Percentiles rank a stretch among this genome's conserved stretches.
These are phyloP conservation scores for Zaprionus tsacasi DNA, from an alignment of 1,140 invertebrate genomes.

Conservation along the genomic window DNA sequence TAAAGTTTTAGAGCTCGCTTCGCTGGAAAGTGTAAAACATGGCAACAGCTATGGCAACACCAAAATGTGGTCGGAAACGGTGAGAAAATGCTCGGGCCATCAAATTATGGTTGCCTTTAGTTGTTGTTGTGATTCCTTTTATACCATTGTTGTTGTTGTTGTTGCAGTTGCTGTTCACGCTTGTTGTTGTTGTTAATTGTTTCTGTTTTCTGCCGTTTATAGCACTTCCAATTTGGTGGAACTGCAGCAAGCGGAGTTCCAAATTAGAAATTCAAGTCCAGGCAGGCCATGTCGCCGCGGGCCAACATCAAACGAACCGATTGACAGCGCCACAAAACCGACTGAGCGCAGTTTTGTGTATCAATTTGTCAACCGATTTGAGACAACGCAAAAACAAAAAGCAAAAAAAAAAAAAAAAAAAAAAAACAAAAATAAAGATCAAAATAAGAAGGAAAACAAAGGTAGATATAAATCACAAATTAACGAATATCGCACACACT, in stretches of 20 bases:
- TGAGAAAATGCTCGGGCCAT: slow-evolving; percentile 67
- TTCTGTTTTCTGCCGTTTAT: slow-evolving; percentile 48
- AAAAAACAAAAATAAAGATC: slow-evolving; percentile 27
- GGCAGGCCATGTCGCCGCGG: slow-evolving; percentile 43
- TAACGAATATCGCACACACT: slow-evolving; percentile 15
- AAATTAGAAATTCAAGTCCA: slow-evolving; percentile 64
- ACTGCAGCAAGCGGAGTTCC: slow-evolving; percentile 32
- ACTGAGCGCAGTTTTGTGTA: slow-evolving; percentile 56
- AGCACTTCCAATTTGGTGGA: slow-evolving; percentile 49
- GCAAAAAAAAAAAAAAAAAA: too few relatives aligned
- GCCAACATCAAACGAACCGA: slow-evolving; percentile 61
- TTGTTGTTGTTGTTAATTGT: slow-evolving; percentile 47
- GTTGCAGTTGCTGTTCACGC: slow-evolving; percentile 1
- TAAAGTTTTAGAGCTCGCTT: slow-evolving; percentile 50
- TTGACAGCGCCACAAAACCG: slow-evolving; percentile 41
- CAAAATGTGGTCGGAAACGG: slow-evolving; percentile 49
- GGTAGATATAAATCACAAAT: not conserved
- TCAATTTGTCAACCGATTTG: slow-evolving; percentile 73
- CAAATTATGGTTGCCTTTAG: slow-evolving; percentile 59
- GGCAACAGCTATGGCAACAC: slow-evolving; percentile 36
- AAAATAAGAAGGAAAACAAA: slow-evolving; percentile 3
- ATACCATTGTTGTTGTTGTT: slow-evolving; percentile 7
- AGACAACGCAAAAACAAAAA: slow-evolving; percentile 46
- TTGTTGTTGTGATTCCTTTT: not conserved
- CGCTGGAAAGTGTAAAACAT: slow-evolving; percentile 69